Conservation (phyloP, 1,140 invertebrate genomes). For the Sycophila sp. region DNA sequence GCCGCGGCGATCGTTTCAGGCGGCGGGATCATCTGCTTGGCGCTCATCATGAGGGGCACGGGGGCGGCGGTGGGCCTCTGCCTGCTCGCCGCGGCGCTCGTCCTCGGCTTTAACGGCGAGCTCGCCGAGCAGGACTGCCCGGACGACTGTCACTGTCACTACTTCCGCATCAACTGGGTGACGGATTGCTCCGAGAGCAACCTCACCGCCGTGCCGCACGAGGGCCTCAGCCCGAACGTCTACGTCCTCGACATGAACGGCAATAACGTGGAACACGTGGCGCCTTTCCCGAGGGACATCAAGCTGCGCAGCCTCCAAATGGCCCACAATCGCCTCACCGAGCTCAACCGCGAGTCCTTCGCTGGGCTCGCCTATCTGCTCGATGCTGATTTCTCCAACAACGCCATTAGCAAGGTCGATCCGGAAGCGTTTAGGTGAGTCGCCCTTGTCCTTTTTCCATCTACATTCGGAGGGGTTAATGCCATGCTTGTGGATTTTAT, state of each 20-base stretch:
- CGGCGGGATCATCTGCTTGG: slow-evolving; percentile 25
- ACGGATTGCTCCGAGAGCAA: slow-evolving; percentile 81
- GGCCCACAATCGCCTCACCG: slow-evolving; percentile 73
- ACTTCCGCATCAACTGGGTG: slow-evolving; percentile 80
- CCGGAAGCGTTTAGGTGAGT: slow-evolving; percentile 75
- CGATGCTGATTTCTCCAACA: slow-evolving; percentile 76
- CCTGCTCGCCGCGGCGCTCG: slow-evolving; percentile 38
- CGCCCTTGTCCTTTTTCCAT: background rate
- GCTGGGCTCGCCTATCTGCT: slow-evolving; percentile 73
- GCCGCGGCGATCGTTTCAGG: background rate
- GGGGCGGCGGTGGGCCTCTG: background rate
- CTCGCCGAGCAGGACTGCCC: slow-evolving; percentile 74
- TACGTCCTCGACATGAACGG: slow-evolving; percentile 78
- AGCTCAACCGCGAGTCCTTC: slow-evolving; percentile 71
- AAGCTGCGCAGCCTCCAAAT: slow-evolving; percentile 77
- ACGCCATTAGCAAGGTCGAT: slow-evolving; percentile 72
- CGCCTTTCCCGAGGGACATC: slow-evolving; percentile 72
- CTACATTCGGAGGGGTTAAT: too few species aligned
- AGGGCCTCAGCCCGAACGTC: slow-evolving; percentile 74
- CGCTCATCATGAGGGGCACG: background rate
- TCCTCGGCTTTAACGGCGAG: slow-evolving; percentile 68
- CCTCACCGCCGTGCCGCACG: slow-evolving; percentile 75
- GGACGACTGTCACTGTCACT: slow-evolving; percentile 79
- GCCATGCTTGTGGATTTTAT: too few species aligned
- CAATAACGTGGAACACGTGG: slow-evolving; percentile 71